These are phyloP conservation scores for Coenonympha glycerion DNA, from an alignment of 2,888 invertebrate genomes.

Conservation along the genomic window DNA sequence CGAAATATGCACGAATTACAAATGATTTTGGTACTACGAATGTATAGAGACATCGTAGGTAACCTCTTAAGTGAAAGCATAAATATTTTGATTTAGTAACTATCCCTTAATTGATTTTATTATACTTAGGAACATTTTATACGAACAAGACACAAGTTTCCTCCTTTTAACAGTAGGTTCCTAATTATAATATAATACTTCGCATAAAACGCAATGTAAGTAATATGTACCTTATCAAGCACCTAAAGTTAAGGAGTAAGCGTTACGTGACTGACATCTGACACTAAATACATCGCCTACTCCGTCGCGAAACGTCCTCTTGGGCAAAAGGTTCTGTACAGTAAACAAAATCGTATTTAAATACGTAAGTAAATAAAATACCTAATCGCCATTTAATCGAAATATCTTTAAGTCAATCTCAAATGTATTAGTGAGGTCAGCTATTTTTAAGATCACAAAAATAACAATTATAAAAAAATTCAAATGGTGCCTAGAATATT, in stretches of 20 bases:
- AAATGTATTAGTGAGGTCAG: no score
- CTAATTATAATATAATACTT: conserved; percentile 33
- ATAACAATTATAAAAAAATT: no score
- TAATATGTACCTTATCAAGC: conserved; percentile 56
- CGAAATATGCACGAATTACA: no score
- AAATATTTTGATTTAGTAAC: no score
- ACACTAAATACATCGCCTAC: conserved; percentile 39
- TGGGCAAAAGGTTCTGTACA: conserved; percentile 37
- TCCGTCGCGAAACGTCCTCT: conserved; percentile 31
- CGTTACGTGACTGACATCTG: conserved; percentile 65
- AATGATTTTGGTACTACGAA: no score
- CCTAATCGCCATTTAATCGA: no score
- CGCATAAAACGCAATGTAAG: conserved; percentile 45
- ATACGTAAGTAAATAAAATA: neutral
- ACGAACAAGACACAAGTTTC: neutral
- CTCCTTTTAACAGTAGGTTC: conserved; percentile 10
- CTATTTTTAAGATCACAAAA: no score
- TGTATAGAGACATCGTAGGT: no score
- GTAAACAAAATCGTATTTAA: conserved; percentile 1
- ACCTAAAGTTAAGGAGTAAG: conserved; percentile 62
- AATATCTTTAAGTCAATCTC: neutral
- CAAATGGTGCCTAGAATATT: no score
- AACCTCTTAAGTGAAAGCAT: no score
- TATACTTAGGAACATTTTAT: neutral
- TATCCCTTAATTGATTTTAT: no score